Evolutionary conservation across 1,140 invertebrate species (phyloP), one percentile per base, ranked within the genome.

Genomic region (Pseudomyrmex pallidus): DNA sequence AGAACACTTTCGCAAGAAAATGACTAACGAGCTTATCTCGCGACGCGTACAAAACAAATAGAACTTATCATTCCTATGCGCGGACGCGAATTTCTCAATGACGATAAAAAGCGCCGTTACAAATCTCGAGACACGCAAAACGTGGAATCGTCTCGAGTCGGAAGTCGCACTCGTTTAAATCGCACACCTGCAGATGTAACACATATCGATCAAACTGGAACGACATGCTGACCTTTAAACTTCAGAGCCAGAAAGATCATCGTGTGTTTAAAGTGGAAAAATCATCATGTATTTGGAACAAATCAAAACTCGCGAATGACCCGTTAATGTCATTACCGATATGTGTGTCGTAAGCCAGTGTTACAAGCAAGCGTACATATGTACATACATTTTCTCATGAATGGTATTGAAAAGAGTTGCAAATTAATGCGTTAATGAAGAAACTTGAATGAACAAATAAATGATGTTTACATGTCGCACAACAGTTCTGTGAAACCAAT

Each of bases 131-230:
- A 76, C 63, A 80, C 15, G 56, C 84, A 52, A 20, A 46, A n/a
- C n/a, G 63, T 72, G 83, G 82, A 88, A 88, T 61, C 74, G 66
- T 80, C 22, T 54, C 59, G 82, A 85, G 72, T 59, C 78, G 87
- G 86, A 88, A 86, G 84, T 80, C 22, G 64, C n/a, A n/a, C 77
- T 86, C 74, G 64, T 89, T 88, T 88, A 85, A 66, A 66, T 86
- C 5, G 35, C 35, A 57, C 86, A 89, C 78, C 86, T 89, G 86
- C 63, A 46, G 59, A 68, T 84, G 68, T 52, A 83, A 67, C 74
- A 61, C 61, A 59, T 89, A 90, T 85, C 74, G 73, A 82, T 52
- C 80, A 67, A 85, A 87, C 85, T 84, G 82, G 76, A 68, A 84
- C 83, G 82, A 74, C 86, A 59, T 52, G 74, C 50, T 83, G 86